These are phyloP conservation scores for Gyrodactylus salaris DNA, from an alignment of 1,140 invertebrate genomes.

Conservation along the genomic window DNA sequence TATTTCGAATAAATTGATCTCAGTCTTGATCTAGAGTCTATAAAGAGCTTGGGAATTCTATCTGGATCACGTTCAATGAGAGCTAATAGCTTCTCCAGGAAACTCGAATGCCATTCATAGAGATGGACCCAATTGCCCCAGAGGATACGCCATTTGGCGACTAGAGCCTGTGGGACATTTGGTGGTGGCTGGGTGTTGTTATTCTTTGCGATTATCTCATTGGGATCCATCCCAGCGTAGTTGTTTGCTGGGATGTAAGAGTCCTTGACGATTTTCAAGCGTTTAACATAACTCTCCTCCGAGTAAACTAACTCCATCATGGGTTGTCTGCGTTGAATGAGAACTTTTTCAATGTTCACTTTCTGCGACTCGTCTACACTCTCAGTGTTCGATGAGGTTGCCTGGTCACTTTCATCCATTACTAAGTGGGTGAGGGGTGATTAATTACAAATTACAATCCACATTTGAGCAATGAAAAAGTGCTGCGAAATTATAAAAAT, in stretches of 20 bases:
- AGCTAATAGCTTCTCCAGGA: background rate
- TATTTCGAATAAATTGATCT: constrained; percentile 4
- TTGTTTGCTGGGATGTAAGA: constrained; percentile 1
- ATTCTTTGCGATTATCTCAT: background rate
- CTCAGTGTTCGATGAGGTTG: too few relatives aligned
- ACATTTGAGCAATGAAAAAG: too few relatives aligned
- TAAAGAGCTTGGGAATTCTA: background rate
- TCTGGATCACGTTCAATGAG: background rate
- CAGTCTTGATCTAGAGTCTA: background rate
- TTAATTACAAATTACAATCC: too few relatives aligned
- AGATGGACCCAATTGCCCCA: constrained; percentile 5
- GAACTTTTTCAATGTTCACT: background rate
- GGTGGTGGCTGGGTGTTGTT: background rate
- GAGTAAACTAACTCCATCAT: background rate
- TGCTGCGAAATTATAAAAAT: background rate
- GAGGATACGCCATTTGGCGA: constrained; percentile 1
- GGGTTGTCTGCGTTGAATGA: background rate
- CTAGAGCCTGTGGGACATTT: background rate
- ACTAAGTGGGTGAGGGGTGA: too few relatives aligned
- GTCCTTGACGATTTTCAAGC: background rate
- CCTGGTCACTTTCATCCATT: too few relatives aligned
- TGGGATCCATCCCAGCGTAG: background rate
- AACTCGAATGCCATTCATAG: background rate
- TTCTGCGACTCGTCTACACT: too few relatives aligned
- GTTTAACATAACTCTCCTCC: background rate